phyloP scores from a whole-genome alignment of 1,140 invertebrate genomes.

The Gonioctena quinquepunctata region DNA sequence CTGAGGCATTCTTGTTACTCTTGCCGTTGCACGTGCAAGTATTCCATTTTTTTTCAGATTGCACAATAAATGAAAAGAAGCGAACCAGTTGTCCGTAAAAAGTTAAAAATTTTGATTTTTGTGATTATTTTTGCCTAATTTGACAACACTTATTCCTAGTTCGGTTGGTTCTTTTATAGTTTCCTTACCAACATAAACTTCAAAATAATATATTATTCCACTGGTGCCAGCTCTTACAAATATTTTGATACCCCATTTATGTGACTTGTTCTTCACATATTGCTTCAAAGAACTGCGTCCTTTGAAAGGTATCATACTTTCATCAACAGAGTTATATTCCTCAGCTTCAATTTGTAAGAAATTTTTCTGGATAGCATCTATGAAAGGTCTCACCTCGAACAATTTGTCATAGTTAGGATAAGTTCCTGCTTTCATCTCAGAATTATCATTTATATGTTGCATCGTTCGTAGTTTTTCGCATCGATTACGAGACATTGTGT shows the following conservation, averaged over 20 bases:
- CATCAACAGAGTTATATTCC: conserved; percentile 42
- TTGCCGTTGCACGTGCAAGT: not conserved
- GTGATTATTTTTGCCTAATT: conserved; percentile 18
- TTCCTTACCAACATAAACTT: not conserved
- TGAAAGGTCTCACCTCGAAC: conserved; percentile 42
- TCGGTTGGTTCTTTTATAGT: not conserved
- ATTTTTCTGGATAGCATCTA: conserved; percentile 32
- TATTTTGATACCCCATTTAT: conserved; percentile 52
- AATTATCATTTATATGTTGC: conserved; percentile 7
- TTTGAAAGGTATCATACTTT: conserved; percentile 46
- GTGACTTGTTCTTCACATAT: conserved; percentile 49
- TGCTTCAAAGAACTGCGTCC: conserved; percentile 44
- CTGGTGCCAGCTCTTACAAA: conserved; percentile 30
- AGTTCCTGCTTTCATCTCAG: conserved; percentile 13
- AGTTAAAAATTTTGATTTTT: conserved; percentile 32
- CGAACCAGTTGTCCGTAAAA: conserved; percentile 36
- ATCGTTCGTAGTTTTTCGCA: not conserved
- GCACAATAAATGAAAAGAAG: conserved; percentile 12
- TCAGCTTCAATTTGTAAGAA: conserved; percentile 31
- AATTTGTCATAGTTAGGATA: conserved; percentile 34
- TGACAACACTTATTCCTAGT: conserved; percentile 11
- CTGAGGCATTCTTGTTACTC: not conserved
- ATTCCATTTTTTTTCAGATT: not conserved
- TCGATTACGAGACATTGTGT: not conserved
- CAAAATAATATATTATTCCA: not conserved